Base-by-base conservation (phyloP, 1,140 invertebrate genomes). In the Drosophila watanabei region DNA sequence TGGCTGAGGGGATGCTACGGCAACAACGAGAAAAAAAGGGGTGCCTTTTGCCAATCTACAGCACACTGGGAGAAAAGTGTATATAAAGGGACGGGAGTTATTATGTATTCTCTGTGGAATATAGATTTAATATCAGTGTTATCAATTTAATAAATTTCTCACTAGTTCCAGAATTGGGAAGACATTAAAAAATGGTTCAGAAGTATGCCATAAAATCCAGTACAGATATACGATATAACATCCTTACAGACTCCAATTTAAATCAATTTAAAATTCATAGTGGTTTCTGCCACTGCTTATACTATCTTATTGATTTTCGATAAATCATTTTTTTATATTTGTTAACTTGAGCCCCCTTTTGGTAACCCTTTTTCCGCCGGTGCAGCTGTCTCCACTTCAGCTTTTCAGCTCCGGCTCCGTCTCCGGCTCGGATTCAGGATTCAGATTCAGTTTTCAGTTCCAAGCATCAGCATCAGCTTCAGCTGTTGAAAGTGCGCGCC, bases 401-500 rank as follows among this genome's bases (percentile, higher is more conserved):
- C 80, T 88, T 82, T 87, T 73, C 43, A 81, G 73, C 78, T 59
- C 72, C 59, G 61, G 39, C 65, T 20, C 33, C 33, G 54, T 24
- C 24, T 24, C 24, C 24, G n/a, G 33, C 54, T 57, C 45, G 58
- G 54, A 33, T 61, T 73, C 68, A 79, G 69, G 33, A 57, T 39
- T 37, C 66, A 58, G 30, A 51, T 65, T 65, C 62, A 59, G 63
- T 60, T 60, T 52, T 28, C 37, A 39, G 54, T 57, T 39, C 35
- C 54, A 2, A 56, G 52, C 52, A 37, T 20, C 52, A 56, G 51
- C 52, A 37, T 46, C 54, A 73, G 68, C 37, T 60, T 73, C 68
- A 82, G 75, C 82, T 79, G 83, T 71, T 79, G 82, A 86, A 86
- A 86, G 65, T 86, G 83, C 58, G 58, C 60, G 83, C 83, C 83